Evolutionary conservation across 2,113 vertebrate genomes (phyloP).

Genomic region (Halcyon malimbica): DNA sequence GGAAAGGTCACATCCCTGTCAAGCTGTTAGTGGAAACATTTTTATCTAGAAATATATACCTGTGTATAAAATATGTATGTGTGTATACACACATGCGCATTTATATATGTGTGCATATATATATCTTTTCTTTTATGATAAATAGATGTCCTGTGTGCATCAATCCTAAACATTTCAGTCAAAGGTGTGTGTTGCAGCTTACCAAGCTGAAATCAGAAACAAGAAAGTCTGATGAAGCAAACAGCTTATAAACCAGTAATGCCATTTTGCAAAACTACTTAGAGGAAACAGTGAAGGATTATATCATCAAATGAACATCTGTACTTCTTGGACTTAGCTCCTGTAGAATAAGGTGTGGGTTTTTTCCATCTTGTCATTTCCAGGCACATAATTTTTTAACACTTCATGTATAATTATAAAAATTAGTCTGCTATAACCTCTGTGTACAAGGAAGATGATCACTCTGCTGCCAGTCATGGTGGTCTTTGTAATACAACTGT

Average conservation of each 20-base stretch:
- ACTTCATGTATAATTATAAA: neutral
- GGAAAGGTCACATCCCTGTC: conserved; percentile 16
- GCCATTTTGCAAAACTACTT: neutral
- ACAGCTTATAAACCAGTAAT: neutral
- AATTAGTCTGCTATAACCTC: neutral
- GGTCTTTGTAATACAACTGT: neutral
- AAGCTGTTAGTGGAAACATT: neutral
- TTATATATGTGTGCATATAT: fast-evolving
- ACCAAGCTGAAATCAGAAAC: neutral
- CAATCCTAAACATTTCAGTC: neutral
- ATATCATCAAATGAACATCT: neutral
- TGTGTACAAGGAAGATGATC: neutral
- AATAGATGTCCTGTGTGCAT: neutral
- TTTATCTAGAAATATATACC: neutral
- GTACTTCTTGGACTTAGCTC: neutral
- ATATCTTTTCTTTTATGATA: neutral
- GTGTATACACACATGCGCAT: neutral
- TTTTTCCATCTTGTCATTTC: neutral
- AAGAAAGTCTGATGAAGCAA: neutral
- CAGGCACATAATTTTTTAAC: conserved; percentile 4
- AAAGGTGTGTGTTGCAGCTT: neutral
- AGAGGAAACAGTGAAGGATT: neutral
- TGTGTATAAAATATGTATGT: neutral
- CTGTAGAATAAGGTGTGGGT: neutral
- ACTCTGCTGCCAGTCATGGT: neutral